Base-by-base conservation (phyloP, 2,113 vertebrate genomes). In the Ia io region DNA sequence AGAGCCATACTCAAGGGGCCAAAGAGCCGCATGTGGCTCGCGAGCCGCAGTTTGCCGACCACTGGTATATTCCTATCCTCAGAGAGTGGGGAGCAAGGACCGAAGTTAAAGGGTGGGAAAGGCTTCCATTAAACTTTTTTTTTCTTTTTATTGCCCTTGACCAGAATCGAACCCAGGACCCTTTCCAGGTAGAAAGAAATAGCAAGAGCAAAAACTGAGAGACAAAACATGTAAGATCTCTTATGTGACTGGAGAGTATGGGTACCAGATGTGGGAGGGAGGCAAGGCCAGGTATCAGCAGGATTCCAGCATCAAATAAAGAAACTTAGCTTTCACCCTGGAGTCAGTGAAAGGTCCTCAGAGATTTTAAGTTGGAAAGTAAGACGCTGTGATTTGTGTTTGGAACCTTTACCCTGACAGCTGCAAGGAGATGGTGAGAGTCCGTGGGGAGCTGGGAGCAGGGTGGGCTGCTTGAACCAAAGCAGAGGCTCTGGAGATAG, bases 391-490 rank as follows among this genome's bases (percentile, higher is more conserved):
- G 49, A 76, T 87, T 84, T 78, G 28, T 74, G 14, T 74, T 95
- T 78, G 84, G 77, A 96, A 95, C 23, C 71, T 65, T 96, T 35
- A 74, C 37, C 9, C 9, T 83, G 42, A 91, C 25, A 63, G 37
- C 53, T 77, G 5, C 1, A 9, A 65, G 76, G 59, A 85, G n/a
- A 42, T 25, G 22, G 35, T 70, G 30, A 73, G 44, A 86, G 30
- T 4, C 20, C 6, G 5, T 35, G 35, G 71, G 47, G 18, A 67
- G 4, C 25, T 30, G 8, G 9, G 10, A 73, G 49, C 9, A 69
- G 69, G 5, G 28, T 35, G 70, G 11, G 32, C 18, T 65, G 28
- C 37, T 87, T 95, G 35, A 93, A 67, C 47, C n/a, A 59, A 93
- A 91, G 63, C 37, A 67, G 44, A 71, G n/a, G 22, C 25, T 42